phyloP scores from a whole-genome alignment of 1,140 invertebrate species.

The Zaprionus taronus region DNA sequence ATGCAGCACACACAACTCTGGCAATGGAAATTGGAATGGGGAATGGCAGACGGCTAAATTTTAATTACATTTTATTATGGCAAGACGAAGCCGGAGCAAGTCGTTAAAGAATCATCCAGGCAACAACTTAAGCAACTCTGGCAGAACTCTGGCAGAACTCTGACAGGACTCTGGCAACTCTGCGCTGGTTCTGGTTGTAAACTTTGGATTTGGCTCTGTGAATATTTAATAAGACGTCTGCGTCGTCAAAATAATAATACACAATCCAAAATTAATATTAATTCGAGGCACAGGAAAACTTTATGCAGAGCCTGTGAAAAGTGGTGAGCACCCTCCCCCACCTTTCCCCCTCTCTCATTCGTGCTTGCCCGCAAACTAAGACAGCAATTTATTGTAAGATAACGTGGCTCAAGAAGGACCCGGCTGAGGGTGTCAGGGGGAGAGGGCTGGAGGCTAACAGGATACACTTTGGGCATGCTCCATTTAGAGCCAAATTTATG shows the following conservation, averaged over 20 bases:
- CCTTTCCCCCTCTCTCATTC: neutral
- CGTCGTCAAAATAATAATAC: constrained; percentile 72
- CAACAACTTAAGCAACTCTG: constrained; percentile 6
- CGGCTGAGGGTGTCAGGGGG: neutral
- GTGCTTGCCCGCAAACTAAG: constrained; percentile 58
- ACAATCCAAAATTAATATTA: constrained; percentile 77
- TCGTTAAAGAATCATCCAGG: constrained; percentile 23
- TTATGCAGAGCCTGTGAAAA: constrained; percentile 24
- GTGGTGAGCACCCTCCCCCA: neutral
- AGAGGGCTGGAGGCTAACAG: constrained; percentile 35
- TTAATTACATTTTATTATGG: constrained; percentile 74
- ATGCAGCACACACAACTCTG: constrained; percentile 21
- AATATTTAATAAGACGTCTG: constrained; percentile 74
- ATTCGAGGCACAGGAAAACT: constrained; percentile 50
- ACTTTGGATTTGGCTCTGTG: constrained; percentile 63
- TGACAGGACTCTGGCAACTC: too few species aligned
- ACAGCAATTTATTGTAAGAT: constrained; percentile 74
- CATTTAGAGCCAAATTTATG: constrained; percentile 72
- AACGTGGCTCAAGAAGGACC: constrained; percentile 54
- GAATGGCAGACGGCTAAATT: constrained; percentile 51
- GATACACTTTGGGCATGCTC: constrained; percentile 62
- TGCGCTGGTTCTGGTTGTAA: constrained; percentile 28
- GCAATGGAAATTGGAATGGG: constrained; percentile 10
- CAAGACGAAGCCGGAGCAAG: constrained; percentile 43
- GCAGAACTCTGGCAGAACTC: constrained; percentile 11